Evolutionary conservation across 1,140 invertebrate species (phyloP).

Genomic region (Drosophila sucinea): DNA sequence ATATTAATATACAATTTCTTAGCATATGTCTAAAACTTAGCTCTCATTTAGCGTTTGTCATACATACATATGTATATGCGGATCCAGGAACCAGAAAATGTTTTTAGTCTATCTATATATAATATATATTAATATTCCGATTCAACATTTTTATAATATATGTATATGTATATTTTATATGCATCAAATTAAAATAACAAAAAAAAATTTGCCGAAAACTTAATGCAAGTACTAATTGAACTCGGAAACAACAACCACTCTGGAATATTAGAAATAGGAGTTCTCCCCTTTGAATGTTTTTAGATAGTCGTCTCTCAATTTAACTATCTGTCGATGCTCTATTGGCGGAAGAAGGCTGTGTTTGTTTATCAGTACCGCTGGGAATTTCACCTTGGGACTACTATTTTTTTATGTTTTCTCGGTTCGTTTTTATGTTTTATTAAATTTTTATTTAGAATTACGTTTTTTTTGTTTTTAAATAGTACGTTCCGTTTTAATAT

Average conservation of each 20-base stretch:
- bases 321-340: not conserved
- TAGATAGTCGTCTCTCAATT: not conserved
- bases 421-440: slow-evolving; percentile 38
- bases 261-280: not conserved
- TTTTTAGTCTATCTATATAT: not conserved
- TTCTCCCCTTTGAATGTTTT: not conserved
- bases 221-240: not conserved
- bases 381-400: not conserved
- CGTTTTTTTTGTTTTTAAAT: slow-evolving; percentile 53
- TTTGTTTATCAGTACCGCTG: not conserved
- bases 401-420: not conserved
- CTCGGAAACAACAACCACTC: not conserved
- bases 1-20: slow-evolving; percentile 2
- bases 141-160: not conserved
- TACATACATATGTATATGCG: not conserved
- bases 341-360: not conserved
- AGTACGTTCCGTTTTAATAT: slow-evolving; percentile 68
- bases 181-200: too few relatives aligned
- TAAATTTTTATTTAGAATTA: slow-evolving; percentile 73
- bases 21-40: too few relatives aligned
- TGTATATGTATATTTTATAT: not conserved
- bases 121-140: not conserved
- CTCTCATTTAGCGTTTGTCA: not conserved
- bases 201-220: not conserved
- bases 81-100: not conserved